Conservation (phyloP, 2,113 vertebrate species). For the Neotoma lepida region DNA sequence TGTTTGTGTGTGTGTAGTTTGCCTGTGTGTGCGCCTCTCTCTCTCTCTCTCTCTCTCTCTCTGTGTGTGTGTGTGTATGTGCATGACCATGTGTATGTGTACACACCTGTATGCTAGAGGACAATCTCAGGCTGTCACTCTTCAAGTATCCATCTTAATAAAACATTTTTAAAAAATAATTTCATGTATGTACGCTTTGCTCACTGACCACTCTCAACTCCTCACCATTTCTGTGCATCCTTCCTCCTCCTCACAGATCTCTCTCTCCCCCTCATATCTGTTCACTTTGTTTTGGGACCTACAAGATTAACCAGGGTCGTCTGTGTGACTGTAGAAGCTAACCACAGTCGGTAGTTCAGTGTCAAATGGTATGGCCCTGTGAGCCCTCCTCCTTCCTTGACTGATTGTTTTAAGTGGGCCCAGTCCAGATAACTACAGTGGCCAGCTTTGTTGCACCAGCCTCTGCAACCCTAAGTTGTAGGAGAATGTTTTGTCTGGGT, state of each 20-base stretch:
- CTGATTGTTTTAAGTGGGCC: neutral
- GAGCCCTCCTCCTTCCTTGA: neutral
- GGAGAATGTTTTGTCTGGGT: too few relatives aligned
- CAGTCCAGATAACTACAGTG: neutral
- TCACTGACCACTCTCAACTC: neutral
- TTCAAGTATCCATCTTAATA: neutral
- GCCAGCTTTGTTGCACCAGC: too few relatives aligned
- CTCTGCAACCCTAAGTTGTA: neutral
- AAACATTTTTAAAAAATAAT: neutral
- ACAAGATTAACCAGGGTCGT: neutral
- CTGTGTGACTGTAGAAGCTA: neutral
- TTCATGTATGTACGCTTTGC: neutral
- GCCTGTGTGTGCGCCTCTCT: neutral
- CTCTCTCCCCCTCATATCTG: neutral
- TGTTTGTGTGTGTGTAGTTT: neutral
- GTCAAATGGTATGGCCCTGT: too few relatives aligned
- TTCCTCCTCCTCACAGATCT: neutral
- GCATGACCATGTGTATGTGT: neutral
- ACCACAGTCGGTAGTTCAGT: accelerated
- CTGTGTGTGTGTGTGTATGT: neutral
- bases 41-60: too few relatives aligned
- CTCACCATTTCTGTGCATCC: neutral
- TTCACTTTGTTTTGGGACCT: neutral
- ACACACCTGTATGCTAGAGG: neutral
- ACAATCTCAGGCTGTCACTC: neutral